Base-by-base conservation (phyloP, 2,113 vertebrate species). In the Sylvia atricapilla region DNA sequence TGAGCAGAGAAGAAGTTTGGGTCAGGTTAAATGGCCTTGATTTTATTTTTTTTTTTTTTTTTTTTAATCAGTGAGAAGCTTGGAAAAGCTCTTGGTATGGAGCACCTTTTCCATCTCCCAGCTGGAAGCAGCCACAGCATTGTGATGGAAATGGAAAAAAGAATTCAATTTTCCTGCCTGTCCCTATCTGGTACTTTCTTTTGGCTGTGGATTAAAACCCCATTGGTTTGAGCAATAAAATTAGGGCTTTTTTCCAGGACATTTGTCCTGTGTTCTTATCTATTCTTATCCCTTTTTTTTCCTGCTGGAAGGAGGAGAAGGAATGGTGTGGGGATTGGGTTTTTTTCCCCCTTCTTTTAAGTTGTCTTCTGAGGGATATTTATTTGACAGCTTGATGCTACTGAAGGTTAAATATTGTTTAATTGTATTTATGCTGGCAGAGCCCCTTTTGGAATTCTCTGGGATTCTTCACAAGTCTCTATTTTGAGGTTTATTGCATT, bases 141-240 rank as follows among this genome's bases (percentile, higher is more conserved):
- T 30, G 33, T 16, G 10, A 5, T 31, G 39, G 37, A 25, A 72
- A 28, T 4, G 37, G 52, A 7, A 20, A n/a, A 12, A 75, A 20
- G 10, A 4, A 8, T 4, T 21, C 1, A 2, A 0, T 50, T 13
- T 60, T 70, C 28, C 56, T 80, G 50, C 35, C 27, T 6, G 0
- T 37, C 82, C 30, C 8, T 53, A 14, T 28, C 56, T 73, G 50
- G 8, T 53, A 8, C 7, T 46, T 28, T 9, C 31, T 44, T 69
- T 73, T 69, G 59, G n/a, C 79, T 7, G 5, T 9, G 4, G 21
- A 3, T 83, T 88, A 66, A 77, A 85, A 84, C 62, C 37, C 62
- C 21, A 9, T 22, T 28, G 30, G 18, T 30, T 15, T 46, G 19
- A 60, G 30, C 52, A 68, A 17, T 47, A 31, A 47, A 72, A 59